Conservation (phyloP, 2,113 vertebrate species). For the Lipophrys pholis region DNA sequence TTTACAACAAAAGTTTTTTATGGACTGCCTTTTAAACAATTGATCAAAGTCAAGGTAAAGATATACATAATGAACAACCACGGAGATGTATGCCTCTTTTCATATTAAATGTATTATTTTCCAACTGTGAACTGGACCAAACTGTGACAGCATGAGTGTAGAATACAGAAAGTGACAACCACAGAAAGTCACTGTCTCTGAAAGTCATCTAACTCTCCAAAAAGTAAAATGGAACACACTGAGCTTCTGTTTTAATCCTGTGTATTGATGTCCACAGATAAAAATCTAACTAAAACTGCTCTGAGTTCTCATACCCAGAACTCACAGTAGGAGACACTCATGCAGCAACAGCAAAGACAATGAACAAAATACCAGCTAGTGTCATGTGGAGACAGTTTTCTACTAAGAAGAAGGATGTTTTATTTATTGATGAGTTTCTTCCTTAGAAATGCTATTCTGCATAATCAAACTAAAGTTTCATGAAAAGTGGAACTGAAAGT, state of each 20-base stretch:
- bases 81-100: not conserved
- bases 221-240: not conserved
- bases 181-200: not conserved
- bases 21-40: too few relatives aligned
- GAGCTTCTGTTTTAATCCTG: not conserved
- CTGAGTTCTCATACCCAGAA: constrained; percentile 19
- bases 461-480: too few relatives aligned
- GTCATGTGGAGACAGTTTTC: constrained; percentile 6
- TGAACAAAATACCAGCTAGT: constrained; percentile 1
- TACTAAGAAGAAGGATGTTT: not conserved
- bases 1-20: too few relatives aligned
- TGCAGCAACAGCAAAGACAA: constrained; percentile 3
- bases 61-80: not conserved
- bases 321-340: constrained; percentile 9
- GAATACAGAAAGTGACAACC: not conserved
- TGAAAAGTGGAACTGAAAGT: too few relatives aligned
- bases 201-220: not conserved
- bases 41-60: too few relatives aligned
- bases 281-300: constrained; percentile 21
- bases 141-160: not conserved
- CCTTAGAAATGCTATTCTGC: too few relatives aligned
- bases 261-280: not conserved
- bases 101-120: not conserved
- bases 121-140: not conserved
- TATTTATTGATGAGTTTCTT: too few relatives aligned